Percentiles rank a stretch among this genome's conserved stretches.
Evolutionary conservation across 2,113 vertebrate species (phyloP).

Genomic region (Ammodytes dubius): DNA sequence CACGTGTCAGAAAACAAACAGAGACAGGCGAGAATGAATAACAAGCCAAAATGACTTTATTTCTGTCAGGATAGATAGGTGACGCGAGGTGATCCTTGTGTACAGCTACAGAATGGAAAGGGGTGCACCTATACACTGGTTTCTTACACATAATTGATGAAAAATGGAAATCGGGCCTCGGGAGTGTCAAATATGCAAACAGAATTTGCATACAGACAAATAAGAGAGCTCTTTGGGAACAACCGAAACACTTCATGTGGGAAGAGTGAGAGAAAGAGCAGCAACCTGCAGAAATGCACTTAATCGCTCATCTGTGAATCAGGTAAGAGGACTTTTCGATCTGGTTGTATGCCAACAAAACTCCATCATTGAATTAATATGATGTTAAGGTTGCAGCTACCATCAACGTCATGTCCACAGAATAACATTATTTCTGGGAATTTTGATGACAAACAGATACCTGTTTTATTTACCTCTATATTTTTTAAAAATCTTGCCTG

Average conservation of each 20-base stretch:
- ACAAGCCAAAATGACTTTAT: background rate
- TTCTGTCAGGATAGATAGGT: background rate
- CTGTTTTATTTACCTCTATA: too few relatives aligned
- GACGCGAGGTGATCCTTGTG: background rate
- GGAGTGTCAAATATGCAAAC: background rate
- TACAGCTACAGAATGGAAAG: background rate
- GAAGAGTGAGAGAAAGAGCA: too few relatives aligned
- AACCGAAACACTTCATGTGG: background rate
- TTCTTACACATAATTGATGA: background rate
- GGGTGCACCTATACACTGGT: too few relatives aligned
- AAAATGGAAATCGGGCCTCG: background rate
- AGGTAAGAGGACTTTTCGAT: background rate
- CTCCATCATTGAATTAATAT: too few relatives aligned
- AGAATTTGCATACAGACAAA: slow-evolving; percentile 22
- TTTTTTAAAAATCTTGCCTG: background rate
- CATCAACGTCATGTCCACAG: too few relatives aligned
- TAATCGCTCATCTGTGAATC: background rate
- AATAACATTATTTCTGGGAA: too few relatives aligned
- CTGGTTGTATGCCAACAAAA: too few relatives aligned
- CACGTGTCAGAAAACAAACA: slow-evolving; percentile 59
- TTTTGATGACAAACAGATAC: too few relatives aligned
- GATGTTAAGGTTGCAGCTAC: too few relatives aligned
- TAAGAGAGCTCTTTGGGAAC: background rate
- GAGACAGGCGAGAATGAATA: slow-evolving; percentile 16
- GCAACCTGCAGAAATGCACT: background rate